These are phyloP conservation scores for Synodontis membranacea DNA, from an alignment of 2,113 vertebrate species.

Conservation along the genomic window DNA sequence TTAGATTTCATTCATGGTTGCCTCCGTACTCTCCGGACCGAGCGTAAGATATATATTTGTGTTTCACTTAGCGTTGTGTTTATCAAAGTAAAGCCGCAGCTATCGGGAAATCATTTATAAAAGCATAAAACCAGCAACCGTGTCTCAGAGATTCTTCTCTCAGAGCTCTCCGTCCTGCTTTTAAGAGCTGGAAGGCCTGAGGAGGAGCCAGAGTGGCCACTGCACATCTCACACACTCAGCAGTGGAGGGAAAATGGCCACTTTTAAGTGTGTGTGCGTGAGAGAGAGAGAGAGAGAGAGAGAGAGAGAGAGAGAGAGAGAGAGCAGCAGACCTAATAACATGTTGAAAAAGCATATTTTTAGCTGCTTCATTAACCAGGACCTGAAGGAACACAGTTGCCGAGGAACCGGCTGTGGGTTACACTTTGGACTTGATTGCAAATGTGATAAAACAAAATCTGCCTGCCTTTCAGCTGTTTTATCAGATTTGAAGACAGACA, in stretches of 20 bases:
- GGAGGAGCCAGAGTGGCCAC: not conserved
- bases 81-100: not conserved
- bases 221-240: not conserved
- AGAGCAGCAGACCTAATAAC: not conserved
- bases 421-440: conserved; percentile 2
- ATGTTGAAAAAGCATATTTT: conserved; percentile 25
- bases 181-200: not conserved
- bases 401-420: not conserved
- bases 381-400: conserved; percentile 28
- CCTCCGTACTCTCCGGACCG: not conserved
- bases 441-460: not conserved
- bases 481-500: not conserved
- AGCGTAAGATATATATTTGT: no score
- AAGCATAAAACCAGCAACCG: not conserved
- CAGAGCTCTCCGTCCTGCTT: not conserved
- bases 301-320: not conserved
- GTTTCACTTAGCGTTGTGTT: not conserved
- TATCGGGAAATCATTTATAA: not conserved
- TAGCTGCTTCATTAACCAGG: conserved; percentile 21
- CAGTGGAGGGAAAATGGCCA: not conserved
- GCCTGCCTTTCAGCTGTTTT: not conserved
- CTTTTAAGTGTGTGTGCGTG: not conserved
- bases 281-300: not conserved
- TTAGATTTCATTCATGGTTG: not conserved
- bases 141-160: no score